Percentiles rank a stretch among this genome's conserved stretches.
phyloP scores from a whole-genome alignment of 2,797 vertebrate species.

The Neopelma chrysocephalum region DNA sequence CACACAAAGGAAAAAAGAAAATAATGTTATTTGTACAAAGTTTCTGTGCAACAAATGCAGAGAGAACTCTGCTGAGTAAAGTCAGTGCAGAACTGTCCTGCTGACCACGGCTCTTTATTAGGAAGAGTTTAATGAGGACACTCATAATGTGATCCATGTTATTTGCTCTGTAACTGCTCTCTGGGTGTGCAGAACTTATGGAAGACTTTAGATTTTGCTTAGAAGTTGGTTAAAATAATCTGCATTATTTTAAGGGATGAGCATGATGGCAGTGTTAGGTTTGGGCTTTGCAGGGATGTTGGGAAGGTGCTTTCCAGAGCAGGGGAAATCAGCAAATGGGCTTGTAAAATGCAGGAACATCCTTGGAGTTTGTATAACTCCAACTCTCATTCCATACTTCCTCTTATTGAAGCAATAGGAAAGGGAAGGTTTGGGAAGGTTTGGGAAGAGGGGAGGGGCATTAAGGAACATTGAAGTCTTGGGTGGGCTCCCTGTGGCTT shows the following conservation, averaged over 20 bases:
- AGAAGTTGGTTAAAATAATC: not conserved
- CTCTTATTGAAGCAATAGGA: not conserved
- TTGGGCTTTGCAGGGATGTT: not conserved
- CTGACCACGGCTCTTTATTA: not conserved
- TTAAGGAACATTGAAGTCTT: no score
- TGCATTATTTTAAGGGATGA: not conserved
- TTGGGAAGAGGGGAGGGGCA: no score
- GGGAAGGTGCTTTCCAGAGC: not conserved
- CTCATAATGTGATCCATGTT: not conserved
- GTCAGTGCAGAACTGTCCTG: not conserved
- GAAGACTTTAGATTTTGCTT: not conserved
- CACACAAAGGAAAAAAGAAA: not conserved
- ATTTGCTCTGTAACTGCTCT: not conserved
- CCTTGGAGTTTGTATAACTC: not conserved
- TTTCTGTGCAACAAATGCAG: not conserved
- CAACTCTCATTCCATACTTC: fast-evolving
- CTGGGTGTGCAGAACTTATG: not conserved
- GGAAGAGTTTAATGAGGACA: not conserved
- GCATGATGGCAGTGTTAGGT: fast-evolving
- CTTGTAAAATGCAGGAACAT: not conserved
- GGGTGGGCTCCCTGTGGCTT: no score
- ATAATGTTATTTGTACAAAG: not conserved
- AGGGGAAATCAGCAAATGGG: not conserved
- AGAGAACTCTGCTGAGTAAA: not conserved
- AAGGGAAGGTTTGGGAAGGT: not conserved